phyloP scores from a whole-genome alignment of 2,797 vertebrate genomes.

The Onychomys arenicola region DNA sequence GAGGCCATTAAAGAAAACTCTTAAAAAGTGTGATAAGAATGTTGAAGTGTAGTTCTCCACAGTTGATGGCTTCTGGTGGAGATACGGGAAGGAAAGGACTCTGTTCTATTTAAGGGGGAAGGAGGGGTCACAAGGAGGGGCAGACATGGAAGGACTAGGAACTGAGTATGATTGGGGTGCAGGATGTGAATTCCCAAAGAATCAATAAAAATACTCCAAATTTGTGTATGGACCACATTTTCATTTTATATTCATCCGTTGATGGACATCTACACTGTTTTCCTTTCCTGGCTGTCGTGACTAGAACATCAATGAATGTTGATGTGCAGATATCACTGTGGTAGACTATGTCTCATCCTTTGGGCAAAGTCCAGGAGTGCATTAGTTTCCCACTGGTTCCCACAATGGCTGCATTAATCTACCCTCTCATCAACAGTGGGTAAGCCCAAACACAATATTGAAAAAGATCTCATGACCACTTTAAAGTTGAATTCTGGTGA shows the following conservation, averaged over 20 bases:
- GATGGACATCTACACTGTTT: neutral
- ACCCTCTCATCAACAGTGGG: neutral
- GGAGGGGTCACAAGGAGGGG: too few relatives aligned
- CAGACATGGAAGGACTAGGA: too few relatives aligned
- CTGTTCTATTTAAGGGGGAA: too few relatives aligned
- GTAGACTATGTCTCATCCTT: neutral
- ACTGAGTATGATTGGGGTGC: too few relatives aligned
- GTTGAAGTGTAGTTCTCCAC: neutral
- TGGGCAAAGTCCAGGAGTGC: neutral
- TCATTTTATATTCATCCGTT: neutral
- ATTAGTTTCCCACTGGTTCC: neutral
- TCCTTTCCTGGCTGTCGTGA: neutral
- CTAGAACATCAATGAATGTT: neutral
- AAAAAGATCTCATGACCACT: constrained; percentile 17
- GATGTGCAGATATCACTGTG: neutral
- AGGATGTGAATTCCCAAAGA: too few relatives aligned
- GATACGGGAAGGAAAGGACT: too few relatives aligned
- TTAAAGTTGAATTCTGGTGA: constrained; percentile 26
- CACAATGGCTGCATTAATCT: neutral
- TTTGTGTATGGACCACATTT: neutral
- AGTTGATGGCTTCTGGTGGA: neutral
- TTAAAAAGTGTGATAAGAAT: neutral
- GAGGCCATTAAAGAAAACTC: neutral
- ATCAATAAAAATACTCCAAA: too few relatives aligned
- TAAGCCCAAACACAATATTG: neutral